Base-by-base conservation (phyloP, 2,888 invertebrate species). In the Euproctis similis region DNA sequence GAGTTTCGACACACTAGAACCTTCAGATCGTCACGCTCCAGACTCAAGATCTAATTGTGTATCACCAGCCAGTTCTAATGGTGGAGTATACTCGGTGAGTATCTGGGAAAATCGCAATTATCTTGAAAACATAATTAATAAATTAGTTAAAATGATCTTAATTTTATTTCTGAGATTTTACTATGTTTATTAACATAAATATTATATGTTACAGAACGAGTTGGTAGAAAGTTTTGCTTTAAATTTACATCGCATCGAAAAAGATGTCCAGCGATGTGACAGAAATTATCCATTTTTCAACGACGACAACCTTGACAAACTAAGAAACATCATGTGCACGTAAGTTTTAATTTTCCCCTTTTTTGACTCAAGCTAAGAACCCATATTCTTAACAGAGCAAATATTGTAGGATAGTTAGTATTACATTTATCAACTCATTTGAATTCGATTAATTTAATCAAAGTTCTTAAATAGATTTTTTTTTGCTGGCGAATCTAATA, bases 251-350 rank as follows among this genome's bases (percentile, higher is more conserved):
- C 88, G 97, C 21, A 97, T 97, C 46, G 97, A 98, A 63, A 98
- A 98, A 68, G 97, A 97, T 68, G 97, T 98, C 1, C 96, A 96
- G 69, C 84, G 97, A 33, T 98, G 97, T 71, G 97, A 98, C 76
- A 86, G 97, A 26, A 97, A 96, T 70, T 95, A 96, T 65, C 92
- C 92, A 73, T 98, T 96, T 77, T 98, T 97, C 71, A 93, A 91
- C 0, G 89, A 90, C 23, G 91, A 92, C 39, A 97, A 97, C 74
- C 85, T 97, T 46, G 96, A 97, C 55, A 97, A 97, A 68, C 80
- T 97, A 13, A 86, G 96, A 31, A 96, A 97, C 76, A 92, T 98
- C 30, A 97, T 98, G 92, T 96, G 96, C 91, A 96, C 96, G 93
- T 96, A 77, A 88, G 92, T 81, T 24, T 14, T 14, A 6, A 14